These are phyloP conservation scores for Hystrix brachyura DNA, from an alignment of 2,113 vertebrate species.

Conservation along the genomic window DNA sequence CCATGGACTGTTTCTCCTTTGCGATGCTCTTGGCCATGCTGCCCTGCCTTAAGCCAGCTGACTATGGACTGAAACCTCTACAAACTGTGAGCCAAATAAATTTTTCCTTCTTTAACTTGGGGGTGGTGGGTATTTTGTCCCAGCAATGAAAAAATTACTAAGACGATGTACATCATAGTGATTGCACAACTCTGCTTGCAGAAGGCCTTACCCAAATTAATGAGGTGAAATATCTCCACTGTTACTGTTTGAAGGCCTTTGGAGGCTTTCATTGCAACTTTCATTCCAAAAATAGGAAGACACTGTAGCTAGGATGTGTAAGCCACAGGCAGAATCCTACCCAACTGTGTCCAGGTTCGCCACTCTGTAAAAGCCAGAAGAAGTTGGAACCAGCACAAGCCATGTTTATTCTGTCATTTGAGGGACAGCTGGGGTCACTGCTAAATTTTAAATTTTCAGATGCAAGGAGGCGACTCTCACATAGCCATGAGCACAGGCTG, in stretches of 20 bases:
- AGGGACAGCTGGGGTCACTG: conserved; percentile 74
- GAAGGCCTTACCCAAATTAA: background rate
- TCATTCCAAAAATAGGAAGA: background rate
- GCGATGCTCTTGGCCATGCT: background rate
- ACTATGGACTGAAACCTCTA: background rate
- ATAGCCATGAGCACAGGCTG: conserved; percentile 70
- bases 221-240: background rate
- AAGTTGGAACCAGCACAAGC: conserved; percentile 54
- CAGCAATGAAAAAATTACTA: background rate
- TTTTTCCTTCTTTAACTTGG: background rate
- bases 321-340: background rate
- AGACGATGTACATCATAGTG: background rate
- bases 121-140: background rate
- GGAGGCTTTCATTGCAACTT: background rate
- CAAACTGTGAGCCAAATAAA: background rate
- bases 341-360: background rate
- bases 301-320: background rate
- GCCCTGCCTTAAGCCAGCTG: background rate
- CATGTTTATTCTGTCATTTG: conserved; percentile 66
- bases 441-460: conserved; percentile 76
- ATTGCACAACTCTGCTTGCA: background rate
- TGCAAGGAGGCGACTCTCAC: conserved; percentile 63
- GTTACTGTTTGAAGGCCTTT: background rate
- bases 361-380: conserved; percentile 12
- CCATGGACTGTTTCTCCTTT: background rate